phyloP scores from a whole-genome alignment of 2,888 invertebrate genomes.

The Sarcophaga rosellei region DNA sequence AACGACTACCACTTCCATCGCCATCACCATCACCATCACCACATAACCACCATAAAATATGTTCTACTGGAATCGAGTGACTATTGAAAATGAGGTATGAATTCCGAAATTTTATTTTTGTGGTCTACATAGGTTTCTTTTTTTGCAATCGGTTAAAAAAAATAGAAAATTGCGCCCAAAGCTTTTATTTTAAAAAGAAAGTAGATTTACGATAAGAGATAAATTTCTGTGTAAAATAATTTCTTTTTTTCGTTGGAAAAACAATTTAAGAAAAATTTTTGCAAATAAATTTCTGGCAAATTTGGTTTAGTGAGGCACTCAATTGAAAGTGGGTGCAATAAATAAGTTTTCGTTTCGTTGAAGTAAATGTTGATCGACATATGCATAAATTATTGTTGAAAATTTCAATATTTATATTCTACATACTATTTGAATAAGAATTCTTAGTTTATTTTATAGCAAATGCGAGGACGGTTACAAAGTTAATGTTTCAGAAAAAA shows the following conservation, averaged over 20 bases:
- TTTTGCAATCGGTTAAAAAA: not conserved
- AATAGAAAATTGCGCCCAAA: not conserved
- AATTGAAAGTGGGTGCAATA: not conserved
- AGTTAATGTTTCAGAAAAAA: too few species aligned
- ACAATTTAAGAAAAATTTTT: not conserved
- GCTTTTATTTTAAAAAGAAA: constrained; percentile 41
- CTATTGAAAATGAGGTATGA: constrained; percentile 33
- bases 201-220: constrained; percentile 74
- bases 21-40: too few species aligned
- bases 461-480: too few species aligned
- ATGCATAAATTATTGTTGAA: not conserved
- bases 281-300: not conserved
- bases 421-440: too few species aligned
- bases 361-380: not conserved
- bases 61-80: not conserved
- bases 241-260: constrained; percentile 51
- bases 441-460: too few species aligned
- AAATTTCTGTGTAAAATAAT: constrained; percentile 70
- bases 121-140: constrained; percentile 35
- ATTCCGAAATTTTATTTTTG: constrained; percentile 70
- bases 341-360: not conserved
- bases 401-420: too few species aligned
- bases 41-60: not conserved
- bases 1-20: not conserved
- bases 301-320: not conserved